Conservation (phyloP, 2,113 vertebrate genomes). For the Pangasianodon hypophthalmus region DNA sequence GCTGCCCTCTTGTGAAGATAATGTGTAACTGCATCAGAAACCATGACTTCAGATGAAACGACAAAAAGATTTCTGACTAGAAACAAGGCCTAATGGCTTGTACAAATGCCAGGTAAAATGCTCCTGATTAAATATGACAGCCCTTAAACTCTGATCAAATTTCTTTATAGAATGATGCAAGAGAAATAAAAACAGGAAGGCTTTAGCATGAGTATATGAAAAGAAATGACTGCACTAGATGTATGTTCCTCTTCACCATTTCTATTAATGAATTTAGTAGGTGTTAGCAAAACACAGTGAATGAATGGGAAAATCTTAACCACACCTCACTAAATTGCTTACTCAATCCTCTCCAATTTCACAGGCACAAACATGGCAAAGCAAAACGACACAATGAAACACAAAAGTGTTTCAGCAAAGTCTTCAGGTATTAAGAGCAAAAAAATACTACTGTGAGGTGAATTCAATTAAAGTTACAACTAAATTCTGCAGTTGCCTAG, state of each 20-base stretch:
- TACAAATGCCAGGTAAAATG: neutral
- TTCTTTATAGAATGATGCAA: neutral
- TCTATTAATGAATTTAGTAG: neutral
- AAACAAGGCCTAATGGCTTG: neutral
- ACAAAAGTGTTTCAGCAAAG: neutral
- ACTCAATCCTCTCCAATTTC: neutral
- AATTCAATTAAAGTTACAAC: neutral
- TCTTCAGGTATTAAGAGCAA: neutral
- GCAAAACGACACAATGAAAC: neutral
- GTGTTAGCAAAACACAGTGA: neutral
- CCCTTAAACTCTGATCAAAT: neutral
- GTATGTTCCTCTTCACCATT: neutral
- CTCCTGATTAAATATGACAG: neutral
- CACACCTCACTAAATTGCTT: neutral
- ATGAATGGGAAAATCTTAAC: neutral
- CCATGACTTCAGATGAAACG: neutral
- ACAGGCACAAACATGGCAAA: neutral
- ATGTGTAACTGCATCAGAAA: slow-evolving; percentile 18
- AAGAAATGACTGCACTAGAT: neutral
- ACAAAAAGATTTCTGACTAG: neutral
- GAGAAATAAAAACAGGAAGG: neutral
- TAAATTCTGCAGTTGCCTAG: neutral
- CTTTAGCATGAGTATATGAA: neutral
- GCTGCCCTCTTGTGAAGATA: slow-evolving; percentile 47
- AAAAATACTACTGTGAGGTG: neutral